Conservation (phyloP, 1,140 invertebrate species). For the Leptinotarsa texana region DNA sequence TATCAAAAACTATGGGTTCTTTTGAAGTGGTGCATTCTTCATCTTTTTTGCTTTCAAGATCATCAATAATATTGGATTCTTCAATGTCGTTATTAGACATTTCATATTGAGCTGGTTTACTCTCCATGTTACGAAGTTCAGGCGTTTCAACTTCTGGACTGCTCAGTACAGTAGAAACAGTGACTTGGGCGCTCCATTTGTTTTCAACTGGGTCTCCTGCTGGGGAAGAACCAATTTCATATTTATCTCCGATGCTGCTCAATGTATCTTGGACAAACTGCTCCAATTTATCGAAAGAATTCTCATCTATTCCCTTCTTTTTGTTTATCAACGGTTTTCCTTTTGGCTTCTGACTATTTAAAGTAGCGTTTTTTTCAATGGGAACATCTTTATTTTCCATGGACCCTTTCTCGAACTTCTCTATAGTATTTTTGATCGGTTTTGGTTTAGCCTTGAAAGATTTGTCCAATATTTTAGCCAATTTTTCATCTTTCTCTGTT, state of each 20-base stretch:
- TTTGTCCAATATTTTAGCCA: background rate
- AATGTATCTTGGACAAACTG: conserved; percentile 40
- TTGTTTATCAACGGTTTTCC: background rate
- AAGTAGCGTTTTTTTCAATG: background rate
- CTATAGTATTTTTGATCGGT: conserved; percentile 33
- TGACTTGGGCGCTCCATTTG: conserved; percentile 44
- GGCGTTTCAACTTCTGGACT: background rate
- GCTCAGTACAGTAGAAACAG: conserved; percentile 33
- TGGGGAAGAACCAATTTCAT: conserved; percentile 17
- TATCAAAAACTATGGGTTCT: no score
- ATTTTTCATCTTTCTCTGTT: conserved; percentile 1
- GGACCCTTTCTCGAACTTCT: conserved; percentile 33
- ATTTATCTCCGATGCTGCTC: conserved; percentile 33
- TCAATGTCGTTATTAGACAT: background rate
- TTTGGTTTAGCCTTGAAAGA: conserved; percentile 23
- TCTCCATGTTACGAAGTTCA: background rate
- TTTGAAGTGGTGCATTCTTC: no score
- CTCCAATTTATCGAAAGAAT: conserved; percentile 44
- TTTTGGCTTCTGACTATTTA: background rate
- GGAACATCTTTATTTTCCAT: background rate
- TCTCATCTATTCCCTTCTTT: background rate
- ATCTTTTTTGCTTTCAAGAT: no score
- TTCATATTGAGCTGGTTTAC: background rate
- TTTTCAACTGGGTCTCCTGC: conserved; percentile 11
- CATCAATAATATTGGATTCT: background rate